A percentile compares a stretch with the other conserved stretches of the same genome.
Conservation (phyloP, 2,113 vertebrate species). For the Harpagus bidentatus region DNA sequence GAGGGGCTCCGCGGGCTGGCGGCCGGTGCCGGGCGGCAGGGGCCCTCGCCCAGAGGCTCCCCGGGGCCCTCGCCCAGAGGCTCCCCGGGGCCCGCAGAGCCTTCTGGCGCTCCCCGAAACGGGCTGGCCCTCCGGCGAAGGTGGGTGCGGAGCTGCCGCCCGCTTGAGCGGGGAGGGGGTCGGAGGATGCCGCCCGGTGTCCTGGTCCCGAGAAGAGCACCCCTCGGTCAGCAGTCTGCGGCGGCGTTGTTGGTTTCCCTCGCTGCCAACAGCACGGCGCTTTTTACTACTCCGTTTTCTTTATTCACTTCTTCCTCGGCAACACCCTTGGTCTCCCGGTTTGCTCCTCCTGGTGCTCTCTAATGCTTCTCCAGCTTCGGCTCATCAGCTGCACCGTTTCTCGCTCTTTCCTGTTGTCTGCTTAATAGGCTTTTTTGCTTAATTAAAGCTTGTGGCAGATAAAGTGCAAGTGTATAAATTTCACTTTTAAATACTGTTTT, state of each 20-base stretch:
- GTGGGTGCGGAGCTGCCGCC: neutral
- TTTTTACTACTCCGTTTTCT: neutral
- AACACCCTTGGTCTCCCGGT: neutral
- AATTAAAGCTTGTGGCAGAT: neutral
- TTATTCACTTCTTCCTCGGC: neutral
- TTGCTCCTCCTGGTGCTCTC: neutral
- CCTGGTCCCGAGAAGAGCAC: neutral
- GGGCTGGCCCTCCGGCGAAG: neutral
- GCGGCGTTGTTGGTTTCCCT: rapidly evolving
- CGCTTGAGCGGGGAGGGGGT: too few species aligned
- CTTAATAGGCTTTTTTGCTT: rapidly evolving
- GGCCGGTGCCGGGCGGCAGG: neutral
- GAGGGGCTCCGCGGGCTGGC: neutral
- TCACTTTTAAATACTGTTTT: neutral
- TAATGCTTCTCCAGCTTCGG: rapidly evolving
- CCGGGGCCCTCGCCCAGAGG: neutral
- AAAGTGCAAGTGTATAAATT: neutral
- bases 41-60: neutral
- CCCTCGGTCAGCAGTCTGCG: rapidly evolving
- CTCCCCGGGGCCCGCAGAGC: neutral
- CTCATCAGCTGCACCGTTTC: rapidly evolving
- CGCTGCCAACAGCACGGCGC: neutral
- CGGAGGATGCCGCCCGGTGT: rapidly evolving
- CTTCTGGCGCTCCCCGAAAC: neutral
- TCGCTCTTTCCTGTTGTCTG: neutral